phyloP scores from a whole-genome alignment of 64 coral and sea anemone species.

The Stichodactyla helianthus region DNA sequence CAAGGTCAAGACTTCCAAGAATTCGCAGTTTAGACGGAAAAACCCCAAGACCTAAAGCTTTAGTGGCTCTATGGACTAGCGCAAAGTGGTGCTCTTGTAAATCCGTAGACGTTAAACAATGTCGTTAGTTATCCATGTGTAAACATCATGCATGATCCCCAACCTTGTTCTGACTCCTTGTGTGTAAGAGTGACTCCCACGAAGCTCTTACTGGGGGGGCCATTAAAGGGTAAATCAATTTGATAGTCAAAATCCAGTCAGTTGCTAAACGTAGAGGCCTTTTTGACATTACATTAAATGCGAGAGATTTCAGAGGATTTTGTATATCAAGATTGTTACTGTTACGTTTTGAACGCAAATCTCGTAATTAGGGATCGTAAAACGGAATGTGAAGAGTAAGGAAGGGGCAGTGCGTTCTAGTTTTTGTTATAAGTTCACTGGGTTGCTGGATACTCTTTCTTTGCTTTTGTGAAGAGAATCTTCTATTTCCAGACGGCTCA shows the following conservation, averaged over 20 bases:
- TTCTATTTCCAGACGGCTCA: not conserved
- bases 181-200: not conserved
- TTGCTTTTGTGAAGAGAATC: not conserved
- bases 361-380: not conserved
- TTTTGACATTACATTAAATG: not conserved
- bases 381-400: not conserved
- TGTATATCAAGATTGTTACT: not conserved
- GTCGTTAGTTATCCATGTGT: not conserved
- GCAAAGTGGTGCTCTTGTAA: not conserved
- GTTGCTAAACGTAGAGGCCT: no score
- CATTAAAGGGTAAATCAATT: not conserved
- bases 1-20: not conserved
- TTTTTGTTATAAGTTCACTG: no score
- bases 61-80: not conserved
- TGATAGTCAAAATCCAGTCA: not conserved
- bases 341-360: not conserved
- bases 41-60: not conserved
- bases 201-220: not conserved
- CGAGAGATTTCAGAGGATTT: not conserved
- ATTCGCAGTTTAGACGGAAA: not conserved
- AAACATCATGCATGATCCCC: not conserved
- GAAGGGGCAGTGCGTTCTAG: no score
- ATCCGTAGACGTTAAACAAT: not conserved
- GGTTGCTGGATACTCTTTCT: not conserved
- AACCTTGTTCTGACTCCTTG: not conserved